Evolutionary conservation across 2,888 invertebrate species (phyloP).

Genomic region (Epiblema foenella): DNA sequence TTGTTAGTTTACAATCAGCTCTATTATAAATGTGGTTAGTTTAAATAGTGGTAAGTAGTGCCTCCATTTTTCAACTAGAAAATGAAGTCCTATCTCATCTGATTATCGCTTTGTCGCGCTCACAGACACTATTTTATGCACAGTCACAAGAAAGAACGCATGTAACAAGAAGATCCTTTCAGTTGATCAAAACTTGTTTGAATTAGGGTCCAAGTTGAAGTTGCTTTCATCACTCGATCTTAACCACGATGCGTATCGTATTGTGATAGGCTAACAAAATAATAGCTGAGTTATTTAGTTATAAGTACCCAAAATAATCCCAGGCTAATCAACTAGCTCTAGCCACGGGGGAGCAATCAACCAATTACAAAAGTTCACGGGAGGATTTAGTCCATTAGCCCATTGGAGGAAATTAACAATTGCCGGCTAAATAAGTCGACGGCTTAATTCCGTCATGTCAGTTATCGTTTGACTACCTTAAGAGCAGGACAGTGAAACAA

Average conservation of each 20-base stretch:
- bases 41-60: background rate
- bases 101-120: no score
- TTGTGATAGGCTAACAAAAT: background rate
- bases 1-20: background rate
- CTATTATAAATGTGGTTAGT: background rate
- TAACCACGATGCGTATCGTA: background rate
- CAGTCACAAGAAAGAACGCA: background rate
- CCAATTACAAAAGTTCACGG: conserved; percentile 74
- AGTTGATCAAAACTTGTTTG: background rate
- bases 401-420: conserved; percentile 84
- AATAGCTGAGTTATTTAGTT: conserved; percentile 2
- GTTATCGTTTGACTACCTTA: conserved; percentile 72
- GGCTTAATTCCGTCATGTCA: conserved; percentile 78
- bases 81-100: background rate
- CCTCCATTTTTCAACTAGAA: background rate
- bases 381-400: conserved; percentile 83
- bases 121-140: no score
- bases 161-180: background rate
- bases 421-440: conserved; percentile 81
- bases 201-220: background rate
- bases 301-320: conserved; percentile 30
- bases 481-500: conserved; percentile 22
- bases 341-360: conserved; percentile 62
- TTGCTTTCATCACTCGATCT: background rate
- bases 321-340: conserved; percentile 42